A percentile compares a stretch with the other conserved stretches of the same genome.
phyloP scores from a whole-genome alignment of 1,140 invertebrate species.

The Formica selysi region DNA sequence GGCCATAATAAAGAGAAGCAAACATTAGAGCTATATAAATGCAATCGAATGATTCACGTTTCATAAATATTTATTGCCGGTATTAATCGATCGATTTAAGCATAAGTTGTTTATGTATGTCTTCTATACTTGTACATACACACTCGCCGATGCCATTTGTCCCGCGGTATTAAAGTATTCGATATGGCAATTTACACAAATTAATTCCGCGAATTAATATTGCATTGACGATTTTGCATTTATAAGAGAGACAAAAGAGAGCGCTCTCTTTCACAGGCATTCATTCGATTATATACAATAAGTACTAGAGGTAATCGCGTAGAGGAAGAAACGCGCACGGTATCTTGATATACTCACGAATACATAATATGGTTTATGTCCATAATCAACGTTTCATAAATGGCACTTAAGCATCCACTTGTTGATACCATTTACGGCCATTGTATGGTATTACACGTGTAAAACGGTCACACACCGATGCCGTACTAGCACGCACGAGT shows the following conservation, averaged over 20 bases:
- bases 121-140: background rate
- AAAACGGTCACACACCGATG: constrained; percentile 72
- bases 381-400: constrained; percentile 81
- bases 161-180: background rate
- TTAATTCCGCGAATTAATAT: constrained; percentile 22
- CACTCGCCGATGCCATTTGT: background rate
- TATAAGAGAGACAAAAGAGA: background rate
- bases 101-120: constrained; percentile 30
- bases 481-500: constrained; percentile 68
- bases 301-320: constrained; percentile 65
- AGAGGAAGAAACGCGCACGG: constrained; percentile 65
- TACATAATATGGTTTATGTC: constrained; percentile 78
- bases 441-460: constrained; percentile 74
- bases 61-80: constrained; percentile 76
- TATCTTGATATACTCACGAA: constrained; percentile 72
- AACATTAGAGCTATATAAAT: constrained; percentile 20
- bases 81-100: constrained; percentile 69
- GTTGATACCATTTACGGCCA: constrained; percentile 81
- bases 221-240: background rate
- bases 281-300: constrained; percentile 66
- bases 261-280: background rate
- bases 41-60: constrained; percentile 64
- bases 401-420: constrained; percentile 82
- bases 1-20: constrained; percentile 14
- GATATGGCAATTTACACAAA: constrained; percentile 14